phyloP scores from a whole-genome alignment of 2,797 vertebrate genomes.

The Macroramphosus scolopax region DNA sequence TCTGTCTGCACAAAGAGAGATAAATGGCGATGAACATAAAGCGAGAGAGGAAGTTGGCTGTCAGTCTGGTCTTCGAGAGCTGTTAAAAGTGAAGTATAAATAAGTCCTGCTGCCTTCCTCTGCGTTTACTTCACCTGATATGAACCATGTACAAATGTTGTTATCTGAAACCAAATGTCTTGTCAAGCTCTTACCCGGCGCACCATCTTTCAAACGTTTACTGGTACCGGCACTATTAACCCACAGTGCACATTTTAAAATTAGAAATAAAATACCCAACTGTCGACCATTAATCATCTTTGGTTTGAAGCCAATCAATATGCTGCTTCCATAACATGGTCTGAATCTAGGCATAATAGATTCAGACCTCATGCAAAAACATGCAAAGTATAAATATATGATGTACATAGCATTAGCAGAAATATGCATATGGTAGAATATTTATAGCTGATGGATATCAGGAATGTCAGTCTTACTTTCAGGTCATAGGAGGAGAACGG shows the following conservation, averaged over 20 bases:
- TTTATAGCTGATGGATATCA: constrained; percentile 24
- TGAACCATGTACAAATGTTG: constrained; percentile 35
- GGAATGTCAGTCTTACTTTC: constrained; percentile 79
- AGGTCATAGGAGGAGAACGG: constrained; percentile 83
- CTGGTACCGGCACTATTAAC: constrained; percentile 42
- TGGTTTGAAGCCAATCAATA: constrained; percentile 35
- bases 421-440: constrained; percentile 43
- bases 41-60: constrained; percentile 36
- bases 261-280: constrained; percentile 40
- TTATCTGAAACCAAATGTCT: constrained; percentile 29
- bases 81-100: constrained; percentile 60
- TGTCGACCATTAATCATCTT: constrained; percentile 46
- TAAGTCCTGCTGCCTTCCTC: constrained; percentile 43
- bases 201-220: constrained; percentile 55
- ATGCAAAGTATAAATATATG: constrained; percentile 21
- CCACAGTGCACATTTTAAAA: constrained; percentile 56
- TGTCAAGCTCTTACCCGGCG: constrained; percentile 50
- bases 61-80: constrained; percentile 39
- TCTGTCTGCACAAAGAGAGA: constrained; percentile 70
- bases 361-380: constrained; percentile 35
- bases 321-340: constrained; percentile 8
- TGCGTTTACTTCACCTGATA: constrained; percentile 47
- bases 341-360: constrained; percentile 28
- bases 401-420: constrained; percentile 22
- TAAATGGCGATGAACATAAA: constrained; percentile 25